Base-by-base conservation (phyloP, 2,888 invertebrate species). In the Eupithecia inturbata region DNA sequence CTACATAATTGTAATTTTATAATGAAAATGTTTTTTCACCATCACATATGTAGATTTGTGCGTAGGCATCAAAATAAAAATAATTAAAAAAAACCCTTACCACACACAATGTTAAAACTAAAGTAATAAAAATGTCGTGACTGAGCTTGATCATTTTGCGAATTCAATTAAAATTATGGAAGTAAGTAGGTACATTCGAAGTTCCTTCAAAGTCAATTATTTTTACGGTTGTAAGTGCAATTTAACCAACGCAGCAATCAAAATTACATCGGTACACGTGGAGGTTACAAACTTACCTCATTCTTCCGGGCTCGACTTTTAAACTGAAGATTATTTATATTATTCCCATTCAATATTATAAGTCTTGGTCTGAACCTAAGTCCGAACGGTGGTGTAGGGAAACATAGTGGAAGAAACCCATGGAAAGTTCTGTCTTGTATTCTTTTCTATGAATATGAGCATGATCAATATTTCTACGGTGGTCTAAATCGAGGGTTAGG, bases 101-200 rank as follows among this genome's bases (percentile, higher is more conserved):
- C 64, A 73, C 6, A 62, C 26, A 62, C 33, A 73, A 39, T 53
- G 68, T 66, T 9, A 68, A 0, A 10, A 57, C 60, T 68, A 73
- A 68, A 68, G 64, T 49, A n/a, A 73, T 64, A 28, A 73, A 68
- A 76, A 71, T 26, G 3, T 22, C 36, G 33, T 39, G 49, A 45
- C 64, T 62, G 60, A 57, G 22, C 71, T 62, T 68, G 49, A 19
- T 53, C 73, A 73, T 73, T 66, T 63, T 64, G n/a, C 64, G 26
- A 41, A 60, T 68, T 73, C 73, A 73, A 73, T 76, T 71, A 73
- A 71, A 68, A 39, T 72, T 68, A 70, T 75, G 68, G 53, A 57
- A 53, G n/a, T 53, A 67, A 1, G 39, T 53, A 22, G 39, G 39
- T 69, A 33, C 69, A 57, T 60, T 69, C 57, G 9, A 28, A 68